Conservation (phyloP, 2,113 vertebrate species). For the Muntiacus muntjak region DNA sequence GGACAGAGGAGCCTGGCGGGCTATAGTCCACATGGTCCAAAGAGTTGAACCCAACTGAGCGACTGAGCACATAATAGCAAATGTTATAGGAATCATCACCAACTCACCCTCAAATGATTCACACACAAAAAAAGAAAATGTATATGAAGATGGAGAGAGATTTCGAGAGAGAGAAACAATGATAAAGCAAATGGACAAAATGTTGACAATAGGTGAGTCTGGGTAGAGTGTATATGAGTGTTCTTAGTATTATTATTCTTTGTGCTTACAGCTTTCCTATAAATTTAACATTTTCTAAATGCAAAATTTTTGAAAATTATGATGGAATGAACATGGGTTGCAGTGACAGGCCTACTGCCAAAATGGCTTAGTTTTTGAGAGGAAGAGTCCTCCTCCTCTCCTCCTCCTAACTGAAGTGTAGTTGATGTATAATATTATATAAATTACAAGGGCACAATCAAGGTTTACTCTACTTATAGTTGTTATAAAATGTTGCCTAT, state of each 20-base stretch:
- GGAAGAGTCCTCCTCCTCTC: background rate
- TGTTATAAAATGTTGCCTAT: background rate
- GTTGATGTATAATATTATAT: background rate
- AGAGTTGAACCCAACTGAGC: background rate
- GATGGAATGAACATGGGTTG: background rate
- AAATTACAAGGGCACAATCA: background rate
- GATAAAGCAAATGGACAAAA: background rate
- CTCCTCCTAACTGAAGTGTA: background rate
- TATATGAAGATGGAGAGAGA: background rate
- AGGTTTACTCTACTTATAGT: background rate
- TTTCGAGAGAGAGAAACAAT: background rate
- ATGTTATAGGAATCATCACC: background rate
- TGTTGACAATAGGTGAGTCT: background rate
- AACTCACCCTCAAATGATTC: background rate
- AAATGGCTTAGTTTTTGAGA: background rate
- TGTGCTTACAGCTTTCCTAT: constrained; percentile 27
- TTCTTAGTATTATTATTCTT: background rate
- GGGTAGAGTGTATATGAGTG: background rate
- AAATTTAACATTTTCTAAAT: constrained; percentile 43
- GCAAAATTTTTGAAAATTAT: background rate
- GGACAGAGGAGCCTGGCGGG: background rate
- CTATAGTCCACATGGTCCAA: background rate
- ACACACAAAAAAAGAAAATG: background rate
- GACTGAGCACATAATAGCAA: background rate
- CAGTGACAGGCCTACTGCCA: background rate